Conservation (phyloP, 2,888 invertebrate species). For the Eupeodes latifasciatus region DNA sequence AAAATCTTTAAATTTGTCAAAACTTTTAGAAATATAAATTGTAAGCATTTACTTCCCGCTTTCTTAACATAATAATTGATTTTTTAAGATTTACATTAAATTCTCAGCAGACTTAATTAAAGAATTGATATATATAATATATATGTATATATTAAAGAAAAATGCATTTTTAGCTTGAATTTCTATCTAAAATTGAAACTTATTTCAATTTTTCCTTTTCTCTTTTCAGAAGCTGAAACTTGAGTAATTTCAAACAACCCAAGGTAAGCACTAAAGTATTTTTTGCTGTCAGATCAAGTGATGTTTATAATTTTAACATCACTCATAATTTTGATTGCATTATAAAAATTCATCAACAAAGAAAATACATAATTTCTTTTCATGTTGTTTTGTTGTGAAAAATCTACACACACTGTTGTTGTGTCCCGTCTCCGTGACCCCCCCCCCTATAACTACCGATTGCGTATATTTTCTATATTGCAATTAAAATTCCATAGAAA, state of each 20-base stretch:
- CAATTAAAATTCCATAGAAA: constrained; percentile 71
- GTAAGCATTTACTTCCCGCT: too few relatives aligned
- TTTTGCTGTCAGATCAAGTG: neutral
- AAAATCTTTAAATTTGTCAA: too few relatives aligned
- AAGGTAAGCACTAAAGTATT: neutral
- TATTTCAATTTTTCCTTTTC: neutral
- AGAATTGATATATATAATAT: too few relatives aligned
- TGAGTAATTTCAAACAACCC: neutral
- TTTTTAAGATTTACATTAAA: too few relatives aligned
- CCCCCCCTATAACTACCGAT: constrained; percentile 46
- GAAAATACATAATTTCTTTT: neutral
- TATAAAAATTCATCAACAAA: neutral
- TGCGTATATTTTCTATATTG: constrained; percentile 74
- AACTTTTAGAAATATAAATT: too few relatives aligned
- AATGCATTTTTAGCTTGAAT: too few relatives aligned
- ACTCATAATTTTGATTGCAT: neutral
- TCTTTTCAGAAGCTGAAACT: neutral
- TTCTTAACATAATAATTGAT: too few relatives aligned
- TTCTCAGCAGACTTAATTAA: too few relatives aligned
- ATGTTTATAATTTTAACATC: neutral
- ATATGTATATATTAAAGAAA: too few relatives aligned
- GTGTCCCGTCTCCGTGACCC: neutral
- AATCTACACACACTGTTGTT: neutral
- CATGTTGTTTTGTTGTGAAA: constrained; percentile 9
- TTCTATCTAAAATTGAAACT: too few relatives aligned